Base-by-base conservation (phyloP, 2,888 invertebrate species). In the Pterostichus madidus region DNA sequence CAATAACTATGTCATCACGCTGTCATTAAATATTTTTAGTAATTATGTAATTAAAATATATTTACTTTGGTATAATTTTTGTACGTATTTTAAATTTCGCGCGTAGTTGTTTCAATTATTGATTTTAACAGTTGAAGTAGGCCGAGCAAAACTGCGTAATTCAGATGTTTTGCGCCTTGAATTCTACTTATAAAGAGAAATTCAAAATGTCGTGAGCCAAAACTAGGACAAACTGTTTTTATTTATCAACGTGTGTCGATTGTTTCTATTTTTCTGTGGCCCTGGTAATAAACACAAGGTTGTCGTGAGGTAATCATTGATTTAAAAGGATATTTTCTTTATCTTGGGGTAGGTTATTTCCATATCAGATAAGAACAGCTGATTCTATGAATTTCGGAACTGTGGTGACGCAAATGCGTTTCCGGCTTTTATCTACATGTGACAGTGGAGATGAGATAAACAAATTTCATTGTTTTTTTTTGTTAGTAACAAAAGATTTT, bases 281-380 rank as follows among this genome's bases (percentile, higher is more conserved):
- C 64, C 64, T 64, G 64, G 32, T 64, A 7, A 2, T 31, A 64
- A 31, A 64, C 13, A 64, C 64, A 64, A 64, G 64, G 64, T 32
- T 31, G 24, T 5, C 6, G 5, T 2, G n/a, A 32, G 32, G 31
- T 64, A 64, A 64, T 64, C 64, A 24, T 39, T 8, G 24, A 53
- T 53, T 17, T 13, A 59, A 31, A 59, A 31, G 31, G 13, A 32
- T 64, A 35, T 64, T 35, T 64, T 32, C 39, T 39, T 39, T 39
- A 39, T 39, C 64, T 64, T 64, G 64, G 64, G 64, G 64, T 64
- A 64, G 64, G 64, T 64, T 64, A 64, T 64, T 64, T 31, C n/a
- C 10, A n/a, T 64, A 35, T 64, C 64, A 64, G 64, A 32, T 64
- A 35, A 35, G n/a, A n/a, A 35, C 64, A 64, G 64, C 31, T 64